Conservation (phyloP, 2,888 invertebrate genomes). For the Latrodectus hesperus region DNA sequence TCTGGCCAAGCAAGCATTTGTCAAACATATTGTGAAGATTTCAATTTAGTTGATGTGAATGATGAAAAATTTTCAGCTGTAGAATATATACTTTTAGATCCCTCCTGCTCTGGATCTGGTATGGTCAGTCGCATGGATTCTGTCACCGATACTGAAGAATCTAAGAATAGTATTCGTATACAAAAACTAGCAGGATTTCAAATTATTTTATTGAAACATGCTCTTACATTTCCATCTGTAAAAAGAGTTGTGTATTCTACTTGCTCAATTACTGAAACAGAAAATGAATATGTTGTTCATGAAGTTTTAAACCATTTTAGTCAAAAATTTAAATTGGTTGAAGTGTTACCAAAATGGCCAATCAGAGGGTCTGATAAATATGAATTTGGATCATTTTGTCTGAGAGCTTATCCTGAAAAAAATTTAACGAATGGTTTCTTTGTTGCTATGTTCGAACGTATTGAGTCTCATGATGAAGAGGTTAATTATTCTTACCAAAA, state of each 20-base stretch:
- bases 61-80: constrained; percentile 80
- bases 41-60: constrained; percentile 80
- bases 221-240: constrained; percentile 88
- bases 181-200: constrained; percentile 79
- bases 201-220: constrained; percentile 88
- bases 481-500: neutral
- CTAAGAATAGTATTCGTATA: constrained; percentile 74
- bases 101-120: constrained; percentile 95
- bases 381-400: constrained; percentile 79
- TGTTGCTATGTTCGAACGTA: constrained; percentile 85
- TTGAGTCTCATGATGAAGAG: constrained; percentile 3
- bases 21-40: constrained; percentile 82
- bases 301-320: constrained; percentile 79
- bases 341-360: constrained; percentile 71
- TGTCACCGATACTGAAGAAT: constrained; percentile 75
- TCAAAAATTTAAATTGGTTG: constrained; percentile 74
- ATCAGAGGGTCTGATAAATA: constrained; percentile 72
- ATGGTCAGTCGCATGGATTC: constrained; percentile 79
- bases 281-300: constrained; percentile 93
- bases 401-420: constrained; percentile 84
- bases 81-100: constrained; percentile 95
- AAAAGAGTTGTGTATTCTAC: constrained; percentile 96
- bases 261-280: constrained; percentile 90
- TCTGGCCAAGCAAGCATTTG: constrained; percentile 83
- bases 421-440: constrained; percentile 96